Evolutionary conservation across 2,888 invertebrate species (phyloP).

Genomic region (Melinopterus prodromus): DNA sequence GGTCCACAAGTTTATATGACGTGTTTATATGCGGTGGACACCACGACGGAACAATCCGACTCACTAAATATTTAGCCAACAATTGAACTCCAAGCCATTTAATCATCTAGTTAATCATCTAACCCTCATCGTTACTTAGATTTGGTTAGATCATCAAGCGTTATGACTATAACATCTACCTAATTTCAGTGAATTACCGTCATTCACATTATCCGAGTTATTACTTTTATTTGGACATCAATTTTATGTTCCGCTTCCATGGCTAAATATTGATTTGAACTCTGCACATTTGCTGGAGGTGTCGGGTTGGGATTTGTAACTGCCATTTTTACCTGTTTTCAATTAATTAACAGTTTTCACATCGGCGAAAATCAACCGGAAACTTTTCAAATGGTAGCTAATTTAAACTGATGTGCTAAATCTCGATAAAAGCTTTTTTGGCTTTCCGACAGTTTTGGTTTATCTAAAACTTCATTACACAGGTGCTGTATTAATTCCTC

Average conservation of each 20-base stretch:
- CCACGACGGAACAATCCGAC: not conserved
- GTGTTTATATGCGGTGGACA: not conserved
- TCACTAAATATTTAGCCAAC: not conserved
- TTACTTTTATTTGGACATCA: too few relatives aligned
- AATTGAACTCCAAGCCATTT: not conserved
- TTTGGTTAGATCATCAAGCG: too few relatives aligned
- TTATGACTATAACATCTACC: too few relatives aligned
- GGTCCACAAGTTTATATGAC: not conserved
- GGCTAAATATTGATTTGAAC: constrained; percentile 10
- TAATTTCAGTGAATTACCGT: too few relatives aligned
- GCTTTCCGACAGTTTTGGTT: not conserved
- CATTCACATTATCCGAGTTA: too few relatives aligned
- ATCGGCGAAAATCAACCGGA: not conserved
- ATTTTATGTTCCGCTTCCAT: not conserved
- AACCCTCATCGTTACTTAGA: not conserved
- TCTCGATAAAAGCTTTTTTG: constrained; percentile 8
- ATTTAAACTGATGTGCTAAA: constrained; percentile 11
- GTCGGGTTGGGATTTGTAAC: too few relatives aligned
- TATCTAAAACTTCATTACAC: constrained; percentile 10
- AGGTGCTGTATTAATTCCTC: constrained; percentile 17
- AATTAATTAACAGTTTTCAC: too few relatives aligned
- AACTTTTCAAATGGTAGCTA: not conserved
- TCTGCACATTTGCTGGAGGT: not conserved
- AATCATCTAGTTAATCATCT: not conserved
- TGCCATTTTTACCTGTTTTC: too few relatives aligned